phyloP scores from a whole-genome alignment of 2,113 vertebrate genomes.

The Ochotona princeps region DNA sequence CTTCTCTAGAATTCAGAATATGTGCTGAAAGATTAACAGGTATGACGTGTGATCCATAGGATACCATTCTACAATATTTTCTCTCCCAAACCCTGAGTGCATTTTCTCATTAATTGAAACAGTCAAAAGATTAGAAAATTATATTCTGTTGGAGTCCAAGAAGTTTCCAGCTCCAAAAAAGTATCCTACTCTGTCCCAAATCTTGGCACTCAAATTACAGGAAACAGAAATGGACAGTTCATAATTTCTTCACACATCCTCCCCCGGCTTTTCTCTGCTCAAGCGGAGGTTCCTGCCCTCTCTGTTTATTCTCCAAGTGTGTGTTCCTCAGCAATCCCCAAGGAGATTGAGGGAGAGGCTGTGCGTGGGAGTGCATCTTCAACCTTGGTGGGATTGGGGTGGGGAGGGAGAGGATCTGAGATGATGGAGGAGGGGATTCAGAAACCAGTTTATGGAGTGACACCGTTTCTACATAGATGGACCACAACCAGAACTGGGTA shows the following conservation, averaged over 20 bases:
- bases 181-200: not conserved
- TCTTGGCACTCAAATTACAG: slow-evolving; percentile 47
- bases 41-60: not conserved
- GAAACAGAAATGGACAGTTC: not conserved
- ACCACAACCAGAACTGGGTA: not conserved
- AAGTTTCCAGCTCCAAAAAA: not conserved
- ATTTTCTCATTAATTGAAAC: not conserved
- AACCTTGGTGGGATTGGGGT: not conserved
- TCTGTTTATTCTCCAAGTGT: not conserved
- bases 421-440: not conserved
- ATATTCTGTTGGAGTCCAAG: slow-evolving; percentile 4
- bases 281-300: not conserved
- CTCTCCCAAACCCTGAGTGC: not conserved
- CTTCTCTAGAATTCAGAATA: not conserved
- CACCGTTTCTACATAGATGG: not conserved
- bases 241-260: slow-evolving; percentile 33
- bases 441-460: not conserved
- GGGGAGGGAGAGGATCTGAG: not conserved
- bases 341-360: not conserved
- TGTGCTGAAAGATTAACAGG: not conserved
- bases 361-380: not conserved
- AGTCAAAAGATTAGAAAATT: slow-evolving; percentile 44
- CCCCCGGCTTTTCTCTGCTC: not conserved
- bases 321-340: not conserved
- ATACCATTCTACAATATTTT: slow-evolving; percentile 25